Base-by-base conservation (phyloP, 2,888 invertebrate genomes). In the Diaprepes abbreviatus region DNA sequence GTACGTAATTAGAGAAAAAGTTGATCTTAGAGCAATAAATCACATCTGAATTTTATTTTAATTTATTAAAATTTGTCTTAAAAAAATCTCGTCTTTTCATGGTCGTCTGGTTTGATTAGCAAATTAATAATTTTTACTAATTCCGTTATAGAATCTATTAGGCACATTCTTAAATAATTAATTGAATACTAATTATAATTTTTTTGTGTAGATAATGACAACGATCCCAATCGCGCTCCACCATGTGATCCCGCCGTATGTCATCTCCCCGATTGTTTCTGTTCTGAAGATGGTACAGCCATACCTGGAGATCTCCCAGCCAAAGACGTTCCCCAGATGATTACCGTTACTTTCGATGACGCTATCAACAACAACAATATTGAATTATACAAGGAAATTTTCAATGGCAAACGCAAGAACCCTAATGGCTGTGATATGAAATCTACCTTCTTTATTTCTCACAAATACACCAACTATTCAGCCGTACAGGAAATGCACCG, bases 321-420 rank as follows among this genome's bases (percentile, higher is more conserved):
- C 72, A 93, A 90, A 85, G 94, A 95, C 79, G 94, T 96, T 0
- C 96, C 96, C 3, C 95, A 96, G 87, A 96, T 96, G 96, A 92
- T 96, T 81, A 95, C 94, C 66, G 93, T 96, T 81, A 96, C 96
- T 57, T 96, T 96, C 83, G 96, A 96, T 81, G 96, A 96, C 80
- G 96, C 96, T 80, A 94, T 96, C 85, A 96, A 96, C 85, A 95
- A 95, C 85, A 95, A 96, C 86, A 96, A 96, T 85, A 96, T 96
- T 82, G 95, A 94, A 78, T 86, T 96, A 57, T 96, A 96, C 88
- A 94, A 94, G 83, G 95, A 95, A 80, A 95, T 96, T 74, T 96
- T 96, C 86, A 94, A 92, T 83, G 91, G 92, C 69, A 92, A 93
- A 79, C 90, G 96, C 74, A 94, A 93, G 84, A 96, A 96, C 82